phyloP scores from a whole-genome alignment of 2,797 vertebrate species.

The Liasis olivaceus region DNA sequence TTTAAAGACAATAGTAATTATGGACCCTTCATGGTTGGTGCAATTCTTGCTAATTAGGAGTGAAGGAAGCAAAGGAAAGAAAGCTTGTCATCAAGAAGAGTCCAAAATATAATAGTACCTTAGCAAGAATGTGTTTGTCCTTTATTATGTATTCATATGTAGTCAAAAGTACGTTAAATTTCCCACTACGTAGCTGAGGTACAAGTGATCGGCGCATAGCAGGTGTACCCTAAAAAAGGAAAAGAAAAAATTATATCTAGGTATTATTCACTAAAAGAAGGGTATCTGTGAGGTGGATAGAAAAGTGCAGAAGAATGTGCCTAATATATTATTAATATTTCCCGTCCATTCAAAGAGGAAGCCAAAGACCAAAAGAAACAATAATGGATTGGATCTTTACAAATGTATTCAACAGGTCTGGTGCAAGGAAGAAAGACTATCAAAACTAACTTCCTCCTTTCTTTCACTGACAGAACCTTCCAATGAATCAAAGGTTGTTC shows the following conservation, averaged over 20 bases:
- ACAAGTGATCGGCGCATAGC: constrained; percentile 90
- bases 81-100: constrained; percentile 18
- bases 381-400: neutral
- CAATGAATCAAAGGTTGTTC: neutral
- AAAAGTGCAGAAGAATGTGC: neutral
- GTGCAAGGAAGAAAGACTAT: neutral
- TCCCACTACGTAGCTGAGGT: constrained; percentile 92
- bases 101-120: constrained; percentile 75
- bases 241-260: neutral
- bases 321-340: neutral
- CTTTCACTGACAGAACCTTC: neutral
- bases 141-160: constrained; percentile 99
- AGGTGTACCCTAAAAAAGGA: constrained; percentile 85
- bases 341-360: neutral
- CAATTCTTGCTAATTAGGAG: constrained; percentile 9
- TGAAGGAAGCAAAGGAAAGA: neutral
- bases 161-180: constrained; percentile 95
- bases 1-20: constrained; percentile 22
- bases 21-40: neutral
- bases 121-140: constrained; percentile 98
- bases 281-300: neutral
- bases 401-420: neutral
- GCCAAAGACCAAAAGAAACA: neutral
- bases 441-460: neutral
- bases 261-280: constrained; percentile 24